phyloP scores from a whole-genome alignment of 2,113 vertebrate genomes.

The Pseudolaguvia tuberculata region DNA sequence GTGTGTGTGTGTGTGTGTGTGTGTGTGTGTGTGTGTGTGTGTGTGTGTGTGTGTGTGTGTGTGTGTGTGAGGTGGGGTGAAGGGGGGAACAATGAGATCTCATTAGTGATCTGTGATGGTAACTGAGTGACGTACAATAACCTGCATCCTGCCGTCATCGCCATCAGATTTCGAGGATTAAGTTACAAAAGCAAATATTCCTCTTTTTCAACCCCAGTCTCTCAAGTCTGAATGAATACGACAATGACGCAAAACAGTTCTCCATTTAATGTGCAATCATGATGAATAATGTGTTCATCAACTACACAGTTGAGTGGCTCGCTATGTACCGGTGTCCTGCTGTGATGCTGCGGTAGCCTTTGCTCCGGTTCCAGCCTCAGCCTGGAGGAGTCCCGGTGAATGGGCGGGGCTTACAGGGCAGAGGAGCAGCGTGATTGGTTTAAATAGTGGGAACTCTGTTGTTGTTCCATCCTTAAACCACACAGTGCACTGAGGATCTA shows the following conservation, averaged over 20 bases:
- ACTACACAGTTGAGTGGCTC: neutral
- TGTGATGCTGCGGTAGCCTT: slow-evolving; percentile 40
- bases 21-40: too few relatives aligned
- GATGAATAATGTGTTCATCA: slow-evolving; percentile 20
- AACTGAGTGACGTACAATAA: slow-evolving; percentile 4
- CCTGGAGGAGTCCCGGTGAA: slow-evolving; percentile 56
- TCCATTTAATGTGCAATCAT: neutral
- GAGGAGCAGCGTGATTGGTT: slow-evolving; percentile 56
- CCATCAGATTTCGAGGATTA: slow-evolving; percentile 9
- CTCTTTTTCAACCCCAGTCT: neutral
- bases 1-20: too few relatives aligned
- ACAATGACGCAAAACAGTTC: neutral
- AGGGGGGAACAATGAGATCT: slow-evolving; percentile 3
- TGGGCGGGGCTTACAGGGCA: slow-evolving; percentile 39
- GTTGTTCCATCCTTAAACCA: slow-evolving; percentile 63
- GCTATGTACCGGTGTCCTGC: neutral
- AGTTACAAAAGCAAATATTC: slow-evolving; percentile 20
- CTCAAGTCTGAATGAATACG: neutral
- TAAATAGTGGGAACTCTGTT: slow-evolving; percentile 55
- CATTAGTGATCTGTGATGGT: slow-evolving; percentile 9
- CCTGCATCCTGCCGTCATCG: neutral
- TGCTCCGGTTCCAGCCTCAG: slow-evolving; percentile 41
- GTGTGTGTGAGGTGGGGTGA: too few relatives aligned
- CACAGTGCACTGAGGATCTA: slow-evolving; percentile 59
- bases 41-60: too few relatives aligned